These are phyloP conservation scores for Falco rusticolus DNA, from an alignment of 2,797 vertebrate genomes.

Conservation along the genomic window DNA sequence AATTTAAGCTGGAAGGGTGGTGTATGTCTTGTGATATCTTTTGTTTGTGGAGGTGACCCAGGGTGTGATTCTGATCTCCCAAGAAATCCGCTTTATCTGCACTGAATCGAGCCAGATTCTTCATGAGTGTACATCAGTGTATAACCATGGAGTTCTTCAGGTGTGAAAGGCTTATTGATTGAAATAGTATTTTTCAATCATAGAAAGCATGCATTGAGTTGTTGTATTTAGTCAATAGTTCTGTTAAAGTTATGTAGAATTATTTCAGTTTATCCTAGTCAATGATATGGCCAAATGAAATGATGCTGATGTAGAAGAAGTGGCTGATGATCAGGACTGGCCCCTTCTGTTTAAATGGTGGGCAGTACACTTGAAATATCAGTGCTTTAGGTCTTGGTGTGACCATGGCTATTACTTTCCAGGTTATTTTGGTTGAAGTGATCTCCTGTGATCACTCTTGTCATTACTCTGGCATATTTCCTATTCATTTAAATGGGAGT, in stretches of 20 bases:
- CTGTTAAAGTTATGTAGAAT: background rate
- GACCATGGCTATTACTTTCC: background rate
- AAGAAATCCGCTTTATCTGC: background rate
- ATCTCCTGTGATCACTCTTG: background rate
- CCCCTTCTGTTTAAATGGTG: background rate
- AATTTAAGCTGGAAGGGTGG: constrained; percentile 49
- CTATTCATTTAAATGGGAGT: background rate
- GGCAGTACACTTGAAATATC: background rate
- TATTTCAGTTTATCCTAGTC: background rate
- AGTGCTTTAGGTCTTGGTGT: background rate
- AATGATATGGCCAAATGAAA: background rate
- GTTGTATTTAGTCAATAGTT: background rate
- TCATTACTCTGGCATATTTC: background rate
- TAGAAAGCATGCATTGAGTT: background rate
- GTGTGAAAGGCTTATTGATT: background rate
- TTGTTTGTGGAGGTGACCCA: background rate
- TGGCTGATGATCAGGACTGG: background rate
- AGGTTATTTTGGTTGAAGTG: background rate
- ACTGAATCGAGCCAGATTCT: background rate
- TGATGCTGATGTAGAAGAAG: background rate
- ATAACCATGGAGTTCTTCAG: background rate
- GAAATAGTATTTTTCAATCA: background rate
- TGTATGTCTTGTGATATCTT: constrained; percentile 18
- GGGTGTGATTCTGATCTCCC: background rate
- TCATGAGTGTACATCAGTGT: accelerated